These are phyloP conservation scores for Chaetodon trifasciatus DNA, from an alignment of 2,797 vertebrate genomes.

Conservation along the genomic window DNA sequence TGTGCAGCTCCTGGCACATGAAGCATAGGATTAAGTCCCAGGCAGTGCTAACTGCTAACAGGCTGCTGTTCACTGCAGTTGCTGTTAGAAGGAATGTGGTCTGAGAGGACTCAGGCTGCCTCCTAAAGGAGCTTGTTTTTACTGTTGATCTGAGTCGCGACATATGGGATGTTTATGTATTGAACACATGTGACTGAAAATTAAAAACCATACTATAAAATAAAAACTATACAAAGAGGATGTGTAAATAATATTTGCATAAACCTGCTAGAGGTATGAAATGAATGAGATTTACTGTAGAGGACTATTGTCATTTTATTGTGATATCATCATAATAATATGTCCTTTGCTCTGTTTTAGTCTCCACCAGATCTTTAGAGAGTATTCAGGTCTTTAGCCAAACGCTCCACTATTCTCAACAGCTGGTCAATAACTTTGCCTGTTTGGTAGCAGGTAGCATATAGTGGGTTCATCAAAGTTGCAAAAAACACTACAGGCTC, in stretches of 20 bases:
- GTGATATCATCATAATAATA: neutral
- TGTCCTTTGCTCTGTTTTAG: neutral
- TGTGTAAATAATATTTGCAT: neutral
- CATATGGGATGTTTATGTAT: neutral
- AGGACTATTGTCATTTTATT: neutral
- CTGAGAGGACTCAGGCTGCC: neutral
- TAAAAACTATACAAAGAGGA: neutral
- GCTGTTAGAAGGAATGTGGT: neutral
- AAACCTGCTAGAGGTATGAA: neutral
- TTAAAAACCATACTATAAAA: neutral
- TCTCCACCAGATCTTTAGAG: neutral
- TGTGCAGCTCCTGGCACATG: constrained; percentile 46
- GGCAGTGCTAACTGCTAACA: constrained; percentile 20
- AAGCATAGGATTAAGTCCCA: constrained; percentile 48
- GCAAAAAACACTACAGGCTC: neutral
- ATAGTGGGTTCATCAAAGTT: neutral
- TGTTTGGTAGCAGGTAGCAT: neutral
- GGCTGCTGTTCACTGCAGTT: constrained; percentile 11
- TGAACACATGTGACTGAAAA: neutral
- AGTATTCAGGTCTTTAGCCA: neutral
- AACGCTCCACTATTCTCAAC: neutral
- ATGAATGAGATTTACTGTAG: neutral
- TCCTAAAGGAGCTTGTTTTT: constrained; percentile 27
- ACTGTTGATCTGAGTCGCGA: constrained; percentile 1
- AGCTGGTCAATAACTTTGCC: neutral